Percentiles rank a stretch among this genome's conserved stretches.
phyloP scores from a whole-genome alignment of 2,797 vertebrate genomes.

The Peromyscus aztecus region DNA sequence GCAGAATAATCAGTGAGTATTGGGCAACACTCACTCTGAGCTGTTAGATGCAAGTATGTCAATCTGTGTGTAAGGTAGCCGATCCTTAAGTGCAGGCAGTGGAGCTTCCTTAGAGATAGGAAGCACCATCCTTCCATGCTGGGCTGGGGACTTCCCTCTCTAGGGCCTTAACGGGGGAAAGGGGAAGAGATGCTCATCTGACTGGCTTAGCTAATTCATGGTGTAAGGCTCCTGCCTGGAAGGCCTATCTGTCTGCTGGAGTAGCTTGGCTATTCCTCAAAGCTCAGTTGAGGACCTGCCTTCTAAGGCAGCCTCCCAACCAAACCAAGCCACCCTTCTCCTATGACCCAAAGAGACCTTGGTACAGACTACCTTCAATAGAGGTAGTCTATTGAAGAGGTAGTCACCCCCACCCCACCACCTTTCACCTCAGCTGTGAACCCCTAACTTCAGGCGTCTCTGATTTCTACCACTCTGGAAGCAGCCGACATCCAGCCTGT shows the following conservation, averaged over 20 bases:
- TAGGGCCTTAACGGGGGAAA: background rate
- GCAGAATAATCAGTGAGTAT: background rate
- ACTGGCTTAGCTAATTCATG: background rate
- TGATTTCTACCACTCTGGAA: background rate
- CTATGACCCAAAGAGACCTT: background rate
- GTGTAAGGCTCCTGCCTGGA: background rate
- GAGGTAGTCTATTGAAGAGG: too few relatives aligned
- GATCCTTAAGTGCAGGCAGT: fast-evolving
- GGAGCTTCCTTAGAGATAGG: background rate
- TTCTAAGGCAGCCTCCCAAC: background rate
- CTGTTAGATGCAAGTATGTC: background rate
- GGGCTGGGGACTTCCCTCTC: background rate
- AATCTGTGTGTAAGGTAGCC: background rate
- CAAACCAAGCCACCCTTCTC: background rate
- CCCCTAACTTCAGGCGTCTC: background rate
- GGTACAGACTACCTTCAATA: background rate
- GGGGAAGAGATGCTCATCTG: background rate
- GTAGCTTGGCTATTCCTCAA: background rate
- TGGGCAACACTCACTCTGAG: background rate
- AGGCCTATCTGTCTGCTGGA: background rate
- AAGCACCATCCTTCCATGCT: background rate
- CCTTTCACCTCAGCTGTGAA: background rate
- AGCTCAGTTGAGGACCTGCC: background rate
- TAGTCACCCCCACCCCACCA: too few relatives aligned
- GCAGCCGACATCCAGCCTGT: background rate